Conservation (phyloP, 1,140 invertebrate species). For the Sesamia nonagrioides region DNA sequence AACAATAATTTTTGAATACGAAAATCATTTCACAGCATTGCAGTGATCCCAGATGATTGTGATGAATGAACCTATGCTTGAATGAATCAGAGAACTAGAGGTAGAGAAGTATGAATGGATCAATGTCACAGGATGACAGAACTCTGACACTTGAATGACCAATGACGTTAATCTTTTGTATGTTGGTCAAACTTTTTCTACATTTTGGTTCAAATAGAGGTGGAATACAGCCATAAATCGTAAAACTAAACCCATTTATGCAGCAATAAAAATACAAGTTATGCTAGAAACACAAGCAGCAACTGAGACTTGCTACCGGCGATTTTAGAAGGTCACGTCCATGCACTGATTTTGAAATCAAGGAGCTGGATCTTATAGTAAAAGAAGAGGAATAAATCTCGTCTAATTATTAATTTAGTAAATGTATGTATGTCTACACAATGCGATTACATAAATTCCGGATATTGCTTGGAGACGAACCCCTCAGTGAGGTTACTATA, state of each 20-base stretch:
- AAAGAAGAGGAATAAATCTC: no score
- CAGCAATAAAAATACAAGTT: no score
- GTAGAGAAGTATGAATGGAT: not conserved
- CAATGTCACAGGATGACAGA: not conserved
- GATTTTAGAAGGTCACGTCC: no score
- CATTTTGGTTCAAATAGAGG: not conserved
- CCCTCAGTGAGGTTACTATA: no score
- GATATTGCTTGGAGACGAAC: no score
- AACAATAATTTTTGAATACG: not conserved
- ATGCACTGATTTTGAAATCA: no score
- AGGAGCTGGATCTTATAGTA: no score
- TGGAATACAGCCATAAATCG: not conserved
- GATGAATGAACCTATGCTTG: constrained; percentile 39
- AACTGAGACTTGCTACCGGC: no score
- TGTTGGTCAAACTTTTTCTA: not conserved
- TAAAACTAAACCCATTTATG: not conserved
- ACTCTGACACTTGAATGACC: constrained; percentile 6
- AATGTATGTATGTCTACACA: no score
- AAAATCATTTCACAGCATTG: constrained; percentile 45
- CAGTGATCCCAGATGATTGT: constrained; percentile 39
- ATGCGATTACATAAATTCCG: no score
- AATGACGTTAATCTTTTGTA: constrained; percentile 2
- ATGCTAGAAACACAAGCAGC: no score
- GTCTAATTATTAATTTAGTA: no score
- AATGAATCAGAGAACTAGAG: not conserved